Evolutionary conservation across 2,113 vertebrate species (phyloP).

Genomic region (cat (Felis catus)): F.catus_Fca126_mat1.0 CM031418.1:100759501-100760000

Average conservation of each 20-base stretch:
- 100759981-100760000: background rate
- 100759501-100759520: conserved; percentile 25
- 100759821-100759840: no score
- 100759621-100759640: background rate
- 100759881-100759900: conserved; percentile 9
- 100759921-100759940: background rate
- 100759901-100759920: background rate
- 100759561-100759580: background rate
- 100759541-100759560: conserved; percentile 27
- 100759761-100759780: no score
- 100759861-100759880: background rate
- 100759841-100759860: background rate
- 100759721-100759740: no score
- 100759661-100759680: no score
- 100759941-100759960: conserved; percentile 16
- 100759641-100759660: rapidly evolving
- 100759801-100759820: no score
- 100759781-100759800: no score
- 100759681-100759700: no score
- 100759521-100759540: background rate
- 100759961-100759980: conserved; percentile 18
- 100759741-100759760: no score
- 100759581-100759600: background rate
- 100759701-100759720: no score
- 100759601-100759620: background rate